Percentiles rank a stretch among this genome's conserved stretches.
phyloP scores from a whole-genome alignment of 1,140 invertebrate species.

The Helicoverpa armigera region DNA sequence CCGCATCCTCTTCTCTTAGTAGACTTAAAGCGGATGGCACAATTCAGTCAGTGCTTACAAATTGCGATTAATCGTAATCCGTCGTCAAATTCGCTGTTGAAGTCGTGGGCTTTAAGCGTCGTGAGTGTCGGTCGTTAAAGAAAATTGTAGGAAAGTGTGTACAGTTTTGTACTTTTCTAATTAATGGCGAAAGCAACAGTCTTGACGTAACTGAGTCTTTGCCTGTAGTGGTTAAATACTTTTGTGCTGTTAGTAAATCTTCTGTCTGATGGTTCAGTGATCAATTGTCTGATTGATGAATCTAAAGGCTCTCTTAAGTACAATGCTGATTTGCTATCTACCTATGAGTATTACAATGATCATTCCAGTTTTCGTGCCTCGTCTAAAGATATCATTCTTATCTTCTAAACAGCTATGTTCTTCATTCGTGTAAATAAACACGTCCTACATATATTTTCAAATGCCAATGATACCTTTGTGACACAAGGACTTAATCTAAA shows the following conservation, averaged over 20 bases:
- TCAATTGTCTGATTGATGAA: too few species aligned
- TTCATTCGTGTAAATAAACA: background rate
- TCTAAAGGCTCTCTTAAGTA: too few species aligned
- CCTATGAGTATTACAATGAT: too few species aligned
- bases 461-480: background rate
- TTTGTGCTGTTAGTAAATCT: background rate
- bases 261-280: too few species aligned
- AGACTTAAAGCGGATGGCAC: too few species aligned
- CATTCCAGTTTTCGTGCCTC: too few species aligned
- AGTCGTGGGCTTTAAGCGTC: background rate
- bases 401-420: too few species aligned
- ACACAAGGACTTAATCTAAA: background rate
- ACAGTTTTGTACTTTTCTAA: slow-evolving; percentile 15
- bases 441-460: background rate
- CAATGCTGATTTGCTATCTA: too few species aligned
- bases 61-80: too few species aligned
- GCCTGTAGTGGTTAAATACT: background rate
- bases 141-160: slow-evolving; percentile 12
- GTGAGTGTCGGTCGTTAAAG: background rate
- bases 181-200: slow-evolving; percentile 6
- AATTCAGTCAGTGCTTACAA: too few species aligned
- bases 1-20: too few species aligned
- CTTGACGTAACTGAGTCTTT: background rate
- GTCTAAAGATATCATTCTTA: too few species aligned
- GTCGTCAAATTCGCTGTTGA: background rate